Percentiles rank a stretch among this genome's conserved stretches.
Conservation (phyloP, 2,888 invertebrate species). For the Mythimna impura region DNA sequence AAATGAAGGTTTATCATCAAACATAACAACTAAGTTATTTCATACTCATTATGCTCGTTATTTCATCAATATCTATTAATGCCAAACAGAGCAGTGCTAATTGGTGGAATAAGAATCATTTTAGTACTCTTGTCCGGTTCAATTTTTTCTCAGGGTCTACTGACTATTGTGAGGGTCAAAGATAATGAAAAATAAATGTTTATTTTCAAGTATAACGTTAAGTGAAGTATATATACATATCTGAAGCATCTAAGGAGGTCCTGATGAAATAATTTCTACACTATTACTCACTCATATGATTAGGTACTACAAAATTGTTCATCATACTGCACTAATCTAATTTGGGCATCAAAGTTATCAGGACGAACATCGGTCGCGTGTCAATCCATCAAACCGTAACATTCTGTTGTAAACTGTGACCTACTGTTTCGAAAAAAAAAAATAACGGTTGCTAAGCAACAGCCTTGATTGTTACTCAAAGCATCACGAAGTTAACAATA, state of each 20-base stretch:
- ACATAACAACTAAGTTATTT: neutral
- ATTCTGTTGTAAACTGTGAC: constrained; percentile 81
- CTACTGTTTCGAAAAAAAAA: constrained; percentile 77
- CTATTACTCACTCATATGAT: too few relatives aligned
- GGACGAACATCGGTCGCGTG: constrained; percentile 74
- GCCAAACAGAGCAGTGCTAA: neutral
- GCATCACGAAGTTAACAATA: constrained; percentile 73
- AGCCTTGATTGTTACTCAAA: constrained; percentile 80
- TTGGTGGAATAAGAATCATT: neutral
- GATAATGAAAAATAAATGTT: too few relatives aligned
- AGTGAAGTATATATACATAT: too few relatives aligned
- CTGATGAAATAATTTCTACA: too few relatives aligned
- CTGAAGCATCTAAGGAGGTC: too few relatives aligned
- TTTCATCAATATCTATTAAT: neutral
- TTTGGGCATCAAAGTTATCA: constrained; percentile 66
- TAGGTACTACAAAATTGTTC: constrained; percentile 10
- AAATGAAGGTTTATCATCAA: too few relatives aligned
- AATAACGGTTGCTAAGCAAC: constrained; percentile 67
- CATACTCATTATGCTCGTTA: neutral
- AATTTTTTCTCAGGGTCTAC: neutral
- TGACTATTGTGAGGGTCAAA: too few relatives aligned
- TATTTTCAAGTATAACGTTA: too few relatives aligned
- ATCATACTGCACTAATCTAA: constrained; percentile 50
- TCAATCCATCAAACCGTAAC: constrained; percentile 79
- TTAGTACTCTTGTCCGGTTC: neutral